phyloP scores from a whole-genome alignment of 2,888 invertebrate genomes.

The Oscheius myriophilus region DNA sequence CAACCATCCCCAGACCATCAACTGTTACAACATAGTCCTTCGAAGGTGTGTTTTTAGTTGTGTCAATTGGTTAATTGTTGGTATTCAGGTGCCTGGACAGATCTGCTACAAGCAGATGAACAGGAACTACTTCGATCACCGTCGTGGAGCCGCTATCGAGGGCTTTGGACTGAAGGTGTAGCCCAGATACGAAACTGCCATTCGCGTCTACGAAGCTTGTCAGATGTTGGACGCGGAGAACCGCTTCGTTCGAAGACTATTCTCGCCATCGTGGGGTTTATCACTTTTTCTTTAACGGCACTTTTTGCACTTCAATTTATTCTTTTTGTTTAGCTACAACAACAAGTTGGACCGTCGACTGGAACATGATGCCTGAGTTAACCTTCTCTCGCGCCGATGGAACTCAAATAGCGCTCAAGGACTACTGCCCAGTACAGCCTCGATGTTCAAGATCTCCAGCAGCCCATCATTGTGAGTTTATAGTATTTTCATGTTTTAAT shows the following conservation, averaged over 20 bases:
- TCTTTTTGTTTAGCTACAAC: constrained; percentile 78
- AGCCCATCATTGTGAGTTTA: constrained; percentile 70
- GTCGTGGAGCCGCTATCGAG: constrained; percentile 74
- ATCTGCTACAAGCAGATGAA: constrained; percentile 66
- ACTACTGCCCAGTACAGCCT: constrained; percentile 85
- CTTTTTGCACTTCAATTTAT: neutral
- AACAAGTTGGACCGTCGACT: constrained; percentile 84
- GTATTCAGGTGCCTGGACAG: constrained; percentile 59
- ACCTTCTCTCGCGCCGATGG: constrained; percentile 76
- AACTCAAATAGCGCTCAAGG: constrained; percentile 71
- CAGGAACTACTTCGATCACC: constrained; percentile 69
- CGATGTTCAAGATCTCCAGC: constrained; percentile 78
- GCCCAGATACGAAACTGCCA: constrained; percentile 78
- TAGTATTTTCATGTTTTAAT: neutral
- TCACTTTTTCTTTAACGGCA: too few species aligned
- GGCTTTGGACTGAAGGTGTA: constrained; percentile 70
- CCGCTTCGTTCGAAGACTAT: constrained; percentile 82
- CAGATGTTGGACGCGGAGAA: constrained; percentile 84
- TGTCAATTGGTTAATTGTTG: constrained; percentile 24
- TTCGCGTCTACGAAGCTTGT: constrained; percentile 82
- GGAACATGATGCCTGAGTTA: constrained; percentile 79
- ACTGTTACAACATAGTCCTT: constrained; percentile 67
- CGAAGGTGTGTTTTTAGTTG: constrained; percentile 45
- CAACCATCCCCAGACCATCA: constrained; percentile 64
- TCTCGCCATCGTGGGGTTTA: constrained; percentile 73